Evolutionary conservation across 2,888 invertebrate genomes (phyloP), one percentile per base, ranked within the genome.

Genomic region (Actias luna): DNA sequence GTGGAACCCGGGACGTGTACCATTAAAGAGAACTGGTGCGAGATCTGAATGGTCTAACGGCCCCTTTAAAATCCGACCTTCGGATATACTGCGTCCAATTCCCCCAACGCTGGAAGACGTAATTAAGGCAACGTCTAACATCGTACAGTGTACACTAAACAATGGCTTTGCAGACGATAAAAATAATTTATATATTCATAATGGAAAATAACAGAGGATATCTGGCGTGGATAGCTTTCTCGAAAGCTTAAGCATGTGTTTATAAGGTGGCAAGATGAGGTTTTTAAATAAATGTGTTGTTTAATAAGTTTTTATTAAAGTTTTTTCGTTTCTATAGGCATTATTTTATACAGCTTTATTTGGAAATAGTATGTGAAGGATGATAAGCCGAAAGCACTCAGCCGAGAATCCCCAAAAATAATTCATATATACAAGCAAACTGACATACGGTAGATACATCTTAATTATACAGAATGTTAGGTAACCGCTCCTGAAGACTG

Each of bases 141-240:
- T n/a, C n/a, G 10, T 18, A 42, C 18, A 18, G 2, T 7, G 42
- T 42, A 18, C 5, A 18, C 42, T 42, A 55, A 55, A 61, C 61
- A 61, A 61, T 27, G 36, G 61, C 46, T 16, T 25, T 22, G 16
- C 5, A 36, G 27, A 27, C 36, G 25, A 55, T 61, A 61, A 61
- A 36, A 61, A 61, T 29, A 55, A 36, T 42, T 18, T 18, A 16
- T 55, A 36, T 55, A 55, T 55, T 61, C 61, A 55, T 61, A 61
- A 61, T 55, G 31, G 52, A 61, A 27, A 36, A 61, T 55, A 36
- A 61, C 52, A 7, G 52, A 27, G 50, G 18, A 8, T 25, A 22
- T 46, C 35, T 39, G 25, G 61, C 3, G 8, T 35, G 61, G 7
- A 18, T 42, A 1, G 2, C n/a, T 14, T 39, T 39, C 14, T 39